Evolutionary conservation across 2,797 vertebrate genomes (phyloP).

Genomic region (Merluccius polli): DNA sequence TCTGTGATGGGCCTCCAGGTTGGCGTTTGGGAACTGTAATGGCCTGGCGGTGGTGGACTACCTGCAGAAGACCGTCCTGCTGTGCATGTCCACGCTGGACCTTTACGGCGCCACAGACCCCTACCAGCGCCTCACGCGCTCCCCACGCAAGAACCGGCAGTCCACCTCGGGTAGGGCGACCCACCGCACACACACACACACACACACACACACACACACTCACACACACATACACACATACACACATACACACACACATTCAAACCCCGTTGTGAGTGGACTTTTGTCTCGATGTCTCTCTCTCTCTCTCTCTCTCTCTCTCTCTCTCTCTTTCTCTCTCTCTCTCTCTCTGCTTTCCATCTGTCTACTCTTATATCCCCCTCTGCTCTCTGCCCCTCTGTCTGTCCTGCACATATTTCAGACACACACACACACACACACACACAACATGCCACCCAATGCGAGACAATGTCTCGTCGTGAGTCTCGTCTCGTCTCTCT

Average conservation of each 20-base stretch:
- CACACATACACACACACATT: background rate
- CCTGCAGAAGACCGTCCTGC: conserved; percentile 88
- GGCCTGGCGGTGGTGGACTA: conserved; percentile 94
- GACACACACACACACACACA: too few relatives aligned
- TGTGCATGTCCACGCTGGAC: conserved; percentile 91
- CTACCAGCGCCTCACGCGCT: conserved; percentile 90
- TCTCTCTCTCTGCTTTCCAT: background rate
- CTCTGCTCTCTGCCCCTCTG: background rate
- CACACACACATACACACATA: background rate
- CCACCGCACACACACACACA: conserved; percentile 1
- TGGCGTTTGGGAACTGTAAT: conserved; percentile 93
- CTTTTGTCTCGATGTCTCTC: background rate
- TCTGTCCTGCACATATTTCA: background rate
- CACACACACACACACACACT: background rate
- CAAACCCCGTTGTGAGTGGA: background rate
- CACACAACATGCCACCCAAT: too few relatives aligned
- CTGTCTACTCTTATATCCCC: background rate
- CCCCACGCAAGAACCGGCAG: conserved; percentile 92
- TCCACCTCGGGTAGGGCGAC: conserved; percentile 87
- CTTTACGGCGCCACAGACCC: conserved; percentile 89
- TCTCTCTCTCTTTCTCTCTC: background rate
- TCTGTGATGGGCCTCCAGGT: conserved; percentile 62
- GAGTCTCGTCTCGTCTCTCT: background rate
- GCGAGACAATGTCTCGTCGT: too few relatives aligned
- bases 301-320: background rate